A percentile compares a stretch with the other conserved stretches of the same genome.
Evolutionary conservation across 2,113 vertebrate species (phyloP).

Genomic region (Rafetus swinhoei): DNA sequence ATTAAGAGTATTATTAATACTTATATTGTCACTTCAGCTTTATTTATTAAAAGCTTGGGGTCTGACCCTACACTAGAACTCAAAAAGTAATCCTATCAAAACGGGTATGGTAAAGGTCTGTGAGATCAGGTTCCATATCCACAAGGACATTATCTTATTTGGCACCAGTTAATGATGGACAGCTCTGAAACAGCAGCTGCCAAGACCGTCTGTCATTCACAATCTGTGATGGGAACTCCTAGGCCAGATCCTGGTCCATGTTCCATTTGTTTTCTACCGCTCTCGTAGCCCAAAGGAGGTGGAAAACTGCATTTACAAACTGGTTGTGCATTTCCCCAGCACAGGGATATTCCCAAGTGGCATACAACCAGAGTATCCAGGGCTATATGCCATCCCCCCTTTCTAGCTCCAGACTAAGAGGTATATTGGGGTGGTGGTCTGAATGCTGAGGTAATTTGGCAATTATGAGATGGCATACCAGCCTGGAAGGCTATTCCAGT

Average conservation of each 20-base stretch:
- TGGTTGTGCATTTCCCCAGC: not conserved
- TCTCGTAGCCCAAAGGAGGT: not conserved
- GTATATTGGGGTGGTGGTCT: not conserved
- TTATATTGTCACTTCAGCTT: slow-evolving; percentile 47
- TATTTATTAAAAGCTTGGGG: not conserved
- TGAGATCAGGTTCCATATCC: not conserved
- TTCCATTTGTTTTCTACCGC: not conserved
- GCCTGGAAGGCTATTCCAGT: not conserved
- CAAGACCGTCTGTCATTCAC: not conserved
- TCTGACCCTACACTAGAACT: not conserved
- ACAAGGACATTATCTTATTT: not conserved
- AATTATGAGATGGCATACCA: not conserved
- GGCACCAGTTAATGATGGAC: not conserved
- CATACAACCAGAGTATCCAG: not conserved
- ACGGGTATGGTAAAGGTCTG: not conserved
- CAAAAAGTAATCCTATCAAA: not conserved
- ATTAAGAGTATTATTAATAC: slow-evolving; percentile 44
- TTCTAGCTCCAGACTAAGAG: accelerated
- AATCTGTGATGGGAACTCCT: not conserved
- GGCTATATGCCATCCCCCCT: not conserved
- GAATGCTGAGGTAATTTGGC: not conserved
- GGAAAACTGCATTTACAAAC: not conserved
- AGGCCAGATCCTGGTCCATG: not conserved
- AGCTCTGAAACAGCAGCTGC: not conserved
- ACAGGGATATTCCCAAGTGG: not conserved